Evolutionary conservation across 2,797 vertebrate genomes (phyloP).

Genomic region (Brachymystax lenok): DNA sequence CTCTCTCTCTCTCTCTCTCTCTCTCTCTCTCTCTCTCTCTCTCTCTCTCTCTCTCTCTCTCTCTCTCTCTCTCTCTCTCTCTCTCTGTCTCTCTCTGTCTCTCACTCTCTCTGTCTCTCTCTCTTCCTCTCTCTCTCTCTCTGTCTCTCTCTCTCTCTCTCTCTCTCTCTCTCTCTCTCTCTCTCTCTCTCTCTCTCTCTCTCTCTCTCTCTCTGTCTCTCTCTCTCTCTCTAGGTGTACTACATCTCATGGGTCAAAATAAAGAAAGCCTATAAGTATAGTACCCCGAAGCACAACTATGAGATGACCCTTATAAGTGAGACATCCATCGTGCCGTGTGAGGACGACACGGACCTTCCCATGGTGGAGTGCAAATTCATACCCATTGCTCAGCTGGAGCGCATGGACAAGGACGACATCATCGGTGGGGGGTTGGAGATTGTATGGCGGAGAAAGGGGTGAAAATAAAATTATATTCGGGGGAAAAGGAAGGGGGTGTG

Average conservation of each 20-base stretch:
- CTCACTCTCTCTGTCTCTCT: not conserved
- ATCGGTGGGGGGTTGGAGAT: conserved; percentile 72
- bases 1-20: not conserved
- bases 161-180: not conserved
- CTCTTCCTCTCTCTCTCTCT: not conserved
- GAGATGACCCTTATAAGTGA: conserved; percentile 77
- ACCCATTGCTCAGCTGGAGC: conserved; percentile 85
- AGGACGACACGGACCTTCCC: conserved; percentile 85
- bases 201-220: not conserved
- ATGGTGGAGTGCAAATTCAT: conserved; percentile 87
- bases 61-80: not conserved
- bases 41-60: no score
- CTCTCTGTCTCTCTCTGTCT: not conserved
- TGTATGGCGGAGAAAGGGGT: no score
- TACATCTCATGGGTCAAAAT: conserved; percentile 87
- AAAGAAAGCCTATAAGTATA: conserved; percentile 93
- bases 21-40: no score
- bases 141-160: not conserved
- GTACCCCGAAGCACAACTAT: conserved; percentile 81
- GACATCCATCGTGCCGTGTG: conserved; percentile 87
- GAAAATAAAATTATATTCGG: no score
- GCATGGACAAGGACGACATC: conserved; percentile 82
- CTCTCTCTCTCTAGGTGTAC: conserved; percentile 80
- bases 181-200: not conserved
- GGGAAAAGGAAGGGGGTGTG: not conserved